Conservation (phyloP, 2,797 vertebrate genomes). For the Catamblyrhynchus diadema region DNA sequence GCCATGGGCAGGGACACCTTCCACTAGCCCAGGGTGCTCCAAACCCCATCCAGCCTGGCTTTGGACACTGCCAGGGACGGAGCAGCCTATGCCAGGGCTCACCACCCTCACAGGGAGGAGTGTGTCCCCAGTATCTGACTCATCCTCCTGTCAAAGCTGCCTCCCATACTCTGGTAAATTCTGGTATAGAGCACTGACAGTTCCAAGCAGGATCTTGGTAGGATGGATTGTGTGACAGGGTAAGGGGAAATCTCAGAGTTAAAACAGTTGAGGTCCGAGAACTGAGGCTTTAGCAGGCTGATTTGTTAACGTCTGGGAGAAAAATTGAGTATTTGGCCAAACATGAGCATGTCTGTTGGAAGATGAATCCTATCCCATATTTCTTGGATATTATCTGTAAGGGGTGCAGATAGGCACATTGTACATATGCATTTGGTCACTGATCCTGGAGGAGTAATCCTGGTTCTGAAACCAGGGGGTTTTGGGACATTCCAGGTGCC, state of each 20-base stretch:
- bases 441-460: not conserved
- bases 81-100: not conserved
- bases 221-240: not conserved
- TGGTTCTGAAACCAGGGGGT: not conserved
- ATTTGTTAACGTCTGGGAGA: not conserved
- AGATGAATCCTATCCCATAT: not conserved
- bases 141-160: not conserved
- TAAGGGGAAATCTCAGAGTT: not conserved
- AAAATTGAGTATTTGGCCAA: not conserved
- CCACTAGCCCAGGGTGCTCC: not conserved
- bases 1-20: not conserved
- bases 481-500: not conserved
- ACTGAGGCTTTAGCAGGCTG: not conserved
- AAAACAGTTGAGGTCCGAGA: not conserved
- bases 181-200: not conserved
- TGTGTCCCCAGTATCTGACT: not conserved
- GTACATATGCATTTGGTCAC: not conserved
- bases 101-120: not conserved
- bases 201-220: not conserved
- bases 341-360: not conserved
- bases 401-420: not conserved
- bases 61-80: not conserved
- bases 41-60: not conserved
- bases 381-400: not conserved
- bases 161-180: not conserved